Percentiles rank a stretch among this genome's conserved stretches.
These are phyloP conservation scores for Protonibea diacanthus DNA, from an alignment of 2,797 vertebrate species.

Conservation along the genomic window DNA sequence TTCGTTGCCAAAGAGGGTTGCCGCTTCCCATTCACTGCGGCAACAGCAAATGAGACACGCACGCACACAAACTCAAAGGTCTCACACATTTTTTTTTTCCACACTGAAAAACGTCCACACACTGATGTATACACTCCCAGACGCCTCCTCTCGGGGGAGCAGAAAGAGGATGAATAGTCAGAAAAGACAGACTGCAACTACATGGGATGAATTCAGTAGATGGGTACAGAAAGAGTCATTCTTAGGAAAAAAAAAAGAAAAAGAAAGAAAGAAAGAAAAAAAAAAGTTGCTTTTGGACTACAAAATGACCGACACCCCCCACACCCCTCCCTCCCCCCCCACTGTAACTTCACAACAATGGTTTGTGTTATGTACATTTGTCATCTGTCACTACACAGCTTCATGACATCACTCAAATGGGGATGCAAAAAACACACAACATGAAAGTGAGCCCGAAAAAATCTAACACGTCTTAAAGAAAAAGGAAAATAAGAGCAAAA, in stretches of 20 bases:
- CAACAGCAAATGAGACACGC: constrained; percentile 77
- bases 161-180: constrained; percentile 65
- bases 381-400: constrained; percentile 78
- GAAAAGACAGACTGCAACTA: constrained; percentile 75
- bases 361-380: constrained; percentile 85
- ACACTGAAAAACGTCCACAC: constrained; percentile 66
- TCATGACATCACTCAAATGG: constrained; percentile 81
- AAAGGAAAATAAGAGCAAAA: constrained; percentile 66
- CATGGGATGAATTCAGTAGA: constrained; percentile 77
- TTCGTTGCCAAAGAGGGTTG: constrained; percentile 92
- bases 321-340: constrained; percentile 41
- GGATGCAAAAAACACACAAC: constrained; percentile 79
- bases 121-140: constrained; percentile 60
- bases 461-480: constrained; percentile 68
- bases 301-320: constrained; percentile 69
- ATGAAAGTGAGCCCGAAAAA: constrained; percentile 77
- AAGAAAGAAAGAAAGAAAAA: constrained; percentile 72
- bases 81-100: constrained; percentile 68
- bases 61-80: constrained; percentile 71
- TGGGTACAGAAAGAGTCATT: constrained; percentile 80
- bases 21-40: constrained; percentile 88
- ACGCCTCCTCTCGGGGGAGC: constrained; percentile 53
- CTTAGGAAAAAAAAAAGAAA: constrained; percentile 72
- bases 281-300: constrained; percentile 78
- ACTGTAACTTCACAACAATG: constrained; percentile 80